Evolutionary conservation across 30 jellyfish, hydroid and myxozoan species (phyloP).

Genomic region (Aurelia sp.): DNA sequence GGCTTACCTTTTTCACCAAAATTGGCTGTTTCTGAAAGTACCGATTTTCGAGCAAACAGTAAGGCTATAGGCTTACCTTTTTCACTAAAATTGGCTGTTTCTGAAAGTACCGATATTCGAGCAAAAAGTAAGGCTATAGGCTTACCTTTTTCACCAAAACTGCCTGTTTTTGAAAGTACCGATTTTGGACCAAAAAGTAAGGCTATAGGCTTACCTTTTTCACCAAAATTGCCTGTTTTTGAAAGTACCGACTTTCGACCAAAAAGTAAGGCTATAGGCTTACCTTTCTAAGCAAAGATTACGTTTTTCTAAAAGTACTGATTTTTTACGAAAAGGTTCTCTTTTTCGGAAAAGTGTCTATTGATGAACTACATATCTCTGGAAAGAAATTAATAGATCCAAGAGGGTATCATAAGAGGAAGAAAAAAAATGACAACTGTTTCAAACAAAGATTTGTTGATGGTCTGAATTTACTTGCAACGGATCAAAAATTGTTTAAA

Average conservation of each 20-base stretch:
- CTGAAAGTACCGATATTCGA: not conserved
- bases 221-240: not conserved
- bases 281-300: not conserved
- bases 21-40: not conserved
- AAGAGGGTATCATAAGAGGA: too few species aligned
- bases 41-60: not conserved
- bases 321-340: not conserved
- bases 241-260: not conserved
- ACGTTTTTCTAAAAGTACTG: not conserved
- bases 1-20: not conserved
- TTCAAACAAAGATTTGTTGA: too few species aligned
- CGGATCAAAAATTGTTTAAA: too few species aligned
- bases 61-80: slow-evolving; percentile 4
- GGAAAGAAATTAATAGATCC: not conserved
- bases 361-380: not conserved
- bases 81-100: not conserved
- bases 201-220: slow-evolving; percentile 1
- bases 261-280: not conserved
- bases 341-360: not conserved
- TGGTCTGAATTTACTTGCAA: too few species aligned
- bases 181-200: not conserved
- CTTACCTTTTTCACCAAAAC: not conserved
- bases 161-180: not conserved
- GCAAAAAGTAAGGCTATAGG: not conserved
- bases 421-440: too few species aligned